phyloP scores from a whole-genome alignment of 1,140 invertebrate species.

The Calosoma granatense region DNA sequence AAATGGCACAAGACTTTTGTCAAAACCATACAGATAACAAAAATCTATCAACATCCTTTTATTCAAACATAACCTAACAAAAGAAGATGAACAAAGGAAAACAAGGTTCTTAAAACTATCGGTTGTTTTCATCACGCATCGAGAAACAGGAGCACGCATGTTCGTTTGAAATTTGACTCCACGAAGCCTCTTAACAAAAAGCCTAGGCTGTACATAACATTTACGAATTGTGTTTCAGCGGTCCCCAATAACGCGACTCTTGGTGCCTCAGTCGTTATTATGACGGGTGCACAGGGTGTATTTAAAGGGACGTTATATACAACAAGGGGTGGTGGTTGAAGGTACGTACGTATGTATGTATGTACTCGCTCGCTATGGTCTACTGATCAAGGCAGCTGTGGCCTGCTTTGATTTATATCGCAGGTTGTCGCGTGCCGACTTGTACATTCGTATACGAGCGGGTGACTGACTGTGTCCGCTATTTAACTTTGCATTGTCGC shows the following conservation, averaged over 20 bases:
- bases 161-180: slow-evolving; percentile 5
- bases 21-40: background rate
- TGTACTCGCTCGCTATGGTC: slow-evolving; percentile 27
- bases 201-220: background rate
- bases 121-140: background rate
- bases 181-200: background rate
- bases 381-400: slow-evolving; percentile 29
- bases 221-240: background rate
- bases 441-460: too few relatives aligned
- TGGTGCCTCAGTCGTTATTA: background rate
- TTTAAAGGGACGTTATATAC: background rate
- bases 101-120: background rate
- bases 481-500: slow-evolving; percentile 17
- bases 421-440: slow-evolving; percentile 23
- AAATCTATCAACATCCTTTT: too few relatives aligned
- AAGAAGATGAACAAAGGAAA: background rate
- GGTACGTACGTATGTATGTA: too few relatives aligned
- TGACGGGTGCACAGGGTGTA: background rate
- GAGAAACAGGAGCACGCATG: too few relatives aligned
- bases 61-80: background rate
- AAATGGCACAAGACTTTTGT: background rate
- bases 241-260: background rate
- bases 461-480: background rate
- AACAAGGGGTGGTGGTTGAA: background rate
- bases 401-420: slow-evolving; percentile 24